Evolutionary conservation across 2,113 vertebrate genomes (phyloP).

Genomic region (Erpornis zantholeuca): DNA sequence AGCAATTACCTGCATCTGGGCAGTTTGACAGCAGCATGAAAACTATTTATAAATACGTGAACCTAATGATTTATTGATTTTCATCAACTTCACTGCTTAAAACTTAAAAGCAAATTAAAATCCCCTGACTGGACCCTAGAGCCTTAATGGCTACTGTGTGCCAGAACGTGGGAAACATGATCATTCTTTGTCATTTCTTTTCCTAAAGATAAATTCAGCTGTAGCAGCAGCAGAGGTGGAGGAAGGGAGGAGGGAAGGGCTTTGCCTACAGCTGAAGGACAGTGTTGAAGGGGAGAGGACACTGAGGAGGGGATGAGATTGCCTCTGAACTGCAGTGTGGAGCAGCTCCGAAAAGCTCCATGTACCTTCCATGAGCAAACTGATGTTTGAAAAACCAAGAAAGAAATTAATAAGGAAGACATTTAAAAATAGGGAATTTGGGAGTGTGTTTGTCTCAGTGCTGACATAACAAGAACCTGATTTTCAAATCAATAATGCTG

Average conservation of each 20-base stretch:
- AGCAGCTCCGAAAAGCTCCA: neutral
- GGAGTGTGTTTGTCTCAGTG: neutral
- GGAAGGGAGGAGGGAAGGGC: neutral
- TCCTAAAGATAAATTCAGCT: slow-evolving; percentile 39
- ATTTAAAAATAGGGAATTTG: neutral
- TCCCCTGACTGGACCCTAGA: slow-evolving; percentile 34
- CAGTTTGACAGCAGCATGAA: slow-evolving; percentile 46
- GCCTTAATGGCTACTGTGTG: slow-evolving; percentile 9
- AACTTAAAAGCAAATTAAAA: slow-evolving; percentile 69
- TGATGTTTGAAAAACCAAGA: neutral
- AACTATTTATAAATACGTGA: slow-evolving; percentile 61
- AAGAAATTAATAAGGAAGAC: neutral
- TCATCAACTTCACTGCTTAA: slow-evolving; percentile 54
- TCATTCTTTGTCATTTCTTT: neutral
- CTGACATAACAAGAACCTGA: neutral
- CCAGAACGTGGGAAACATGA: slow-evolving; percentile 3
- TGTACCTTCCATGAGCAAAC: neutral
- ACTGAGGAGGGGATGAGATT: neutral
- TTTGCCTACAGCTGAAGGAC: neutral
- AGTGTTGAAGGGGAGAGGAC: neutral
- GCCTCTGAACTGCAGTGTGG: neutral
- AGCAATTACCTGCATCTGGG: slow-evolving; percentile 55
- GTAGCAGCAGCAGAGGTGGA: neutral
- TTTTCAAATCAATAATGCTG: neutral
- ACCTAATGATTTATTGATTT: slow-evolving; percentile 68